These are phyloP conservation scores for Brotula barbata DNA, from an alignment of 2,797 vertebrate species.

Conservation along the genomic window DNA sequence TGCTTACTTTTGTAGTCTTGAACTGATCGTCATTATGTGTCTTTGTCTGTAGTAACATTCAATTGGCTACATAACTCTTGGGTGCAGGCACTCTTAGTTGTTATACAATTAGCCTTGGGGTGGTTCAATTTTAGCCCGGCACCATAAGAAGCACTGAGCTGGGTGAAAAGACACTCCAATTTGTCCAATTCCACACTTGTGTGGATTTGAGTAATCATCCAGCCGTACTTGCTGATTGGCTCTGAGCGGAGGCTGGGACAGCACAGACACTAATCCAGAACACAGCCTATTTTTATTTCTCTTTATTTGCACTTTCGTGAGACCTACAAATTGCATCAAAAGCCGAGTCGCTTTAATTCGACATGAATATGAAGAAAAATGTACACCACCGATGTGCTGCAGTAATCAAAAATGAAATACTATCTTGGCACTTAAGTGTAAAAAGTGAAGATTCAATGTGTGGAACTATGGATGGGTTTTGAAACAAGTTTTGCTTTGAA, in stretches of 20 bases:
- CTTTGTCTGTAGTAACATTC: constrained; percentile 73
- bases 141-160: constrained; percentile 62
- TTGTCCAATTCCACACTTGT: constrained; percentile 71
- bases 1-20: constrained; percentile 36
- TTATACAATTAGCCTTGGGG: constrained; percentile 72
- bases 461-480: neutral
- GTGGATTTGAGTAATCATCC: constrained; percentile 67
- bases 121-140: constrained; percentile 67
- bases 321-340: constrained; percentile 19
- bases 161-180: constrained; percentile 66
- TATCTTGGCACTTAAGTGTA: neutral
- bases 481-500: neutral
- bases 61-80: constrained; percentile 67
- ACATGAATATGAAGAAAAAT: constrained; percentile 17
- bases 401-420: neutral
- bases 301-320: constrained; percentile 33
- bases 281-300: constrained; percentile 30
- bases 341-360: neutral
- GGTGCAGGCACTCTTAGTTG: constrained; percentile 65
- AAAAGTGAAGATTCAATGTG: neutral
- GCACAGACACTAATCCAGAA: constrained; percentile 43
- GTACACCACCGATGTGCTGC: constrained; percentile 7
- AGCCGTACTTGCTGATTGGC: constrained; percentile 70
- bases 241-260: constrained; percentile 43
- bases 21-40: constrained; percentile 74